phyloP scores from a whole-genome alignment of 2,888 invertebrate species.

The Tortricodes alternella region DNA sequence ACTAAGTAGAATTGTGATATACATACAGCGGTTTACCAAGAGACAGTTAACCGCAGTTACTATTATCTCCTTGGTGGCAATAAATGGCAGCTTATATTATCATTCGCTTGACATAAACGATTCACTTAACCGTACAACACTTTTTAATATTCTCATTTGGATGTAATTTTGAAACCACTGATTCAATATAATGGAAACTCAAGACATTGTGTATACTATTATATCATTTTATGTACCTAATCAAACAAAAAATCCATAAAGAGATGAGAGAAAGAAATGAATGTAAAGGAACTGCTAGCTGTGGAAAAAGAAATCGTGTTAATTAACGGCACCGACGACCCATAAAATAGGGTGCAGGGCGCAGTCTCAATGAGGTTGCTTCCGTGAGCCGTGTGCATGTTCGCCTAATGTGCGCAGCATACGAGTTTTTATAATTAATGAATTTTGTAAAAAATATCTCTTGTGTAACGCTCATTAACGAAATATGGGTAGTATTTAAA shows the following conservation, averaged over 20 bases:
- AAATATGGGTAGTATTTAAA: no score
- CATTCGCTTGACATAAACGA: background rate
- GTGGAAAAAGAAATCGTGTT: conserved; percentile 48
- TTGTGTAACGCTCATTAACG: background rate
- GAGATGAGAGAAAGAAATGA: background rate
- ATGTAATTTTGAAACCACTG: no score
- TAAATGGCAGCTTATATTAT: background rate
- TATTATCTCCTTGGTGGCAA: background rate
- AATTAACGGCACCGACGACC: conserved; percentile 67
- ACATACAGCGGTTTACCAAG: background rate
- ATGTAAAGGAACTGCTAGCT: conserved; percentile 31
- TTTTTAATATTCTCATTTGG: background rate
- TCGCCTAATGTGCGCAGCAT: conserved; percentile 38
- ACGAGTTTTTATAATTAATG: conserved; percentile 22
- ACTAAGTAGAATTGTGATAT: background rate
- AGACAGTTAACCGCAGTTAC: background rate
- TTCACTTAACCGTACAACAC: background rate
- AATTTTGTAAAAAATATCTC: background rate
- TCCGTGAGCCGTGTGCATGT: conserved; percentile 47
- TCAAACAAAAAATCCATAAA: background rate
- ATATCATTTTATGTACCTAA: no score
- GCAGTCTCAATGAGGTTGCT: conserved; percentile 68
- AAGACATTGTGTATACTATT: no score
- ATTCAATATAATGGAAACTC: no score
- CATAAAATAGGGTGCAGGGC: conserved; percentile 64